A percentile compares a stretch with the other conserved stretches of the same genome.
These are phyloP conservation scores for Epizoanthus ramosus DNA, from an alignment of 92 coral and sea anemone species.

Conservation along the genomic window DNA sequence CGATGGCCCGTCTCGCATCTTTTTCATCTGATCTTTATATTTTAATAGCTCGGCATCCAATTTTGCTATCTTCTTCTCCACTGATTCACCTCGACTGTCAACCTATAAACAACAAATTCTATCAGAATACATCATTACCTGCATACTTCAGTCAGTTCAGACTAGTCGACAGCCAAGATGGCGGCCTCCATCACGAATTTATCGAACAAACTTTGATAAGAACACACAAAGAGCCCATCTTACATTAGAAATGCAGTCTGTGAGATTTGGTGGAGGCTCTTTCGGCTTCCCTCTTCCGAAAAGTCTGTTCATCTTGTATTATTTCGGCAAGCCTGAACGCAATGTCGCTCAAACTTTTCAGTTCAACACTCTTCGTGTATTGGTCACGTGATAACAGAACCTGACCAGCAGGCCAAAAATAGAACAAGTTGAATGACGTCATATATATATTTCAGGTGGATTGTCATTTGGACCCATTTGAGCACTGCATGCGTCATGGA, in stretches of 20 bases:
- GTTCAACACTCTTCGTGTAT: background rate
- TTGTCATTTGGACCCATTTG: no score
- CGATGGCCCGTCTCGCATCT: conserved; percentile 99
- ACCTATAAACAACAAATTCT: conserved; percentile 58
- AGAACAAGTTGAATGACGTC: conserved; percentile 18
- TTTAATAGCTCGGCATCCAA: conserved; percentile 92
- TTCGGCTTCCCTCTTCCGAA: conserved; percentile 95
- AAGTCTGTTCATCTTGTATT: conserved; percentile 87
- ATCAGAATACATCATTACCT: background rate
- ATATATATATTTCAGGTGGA: background rate
- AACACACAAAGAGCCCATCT: conserved; percentile 25
- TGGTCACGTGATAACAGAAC: conserved; percentile 38
- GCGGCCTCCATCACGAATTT: background rate
- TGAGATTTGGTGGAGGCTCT: conserved; percentile 96
- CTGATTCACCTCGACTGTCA: conserved; percentile 97
- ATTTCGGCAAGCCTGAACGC: background rate
- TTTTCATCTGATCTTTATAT: conserved; percentile 99
- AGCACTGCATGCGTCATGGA: no score
- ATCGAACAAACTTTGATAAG: background rate
- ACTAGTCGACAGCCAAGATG: background rate
- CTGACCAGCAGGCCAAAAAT: conserved; percentile 4
- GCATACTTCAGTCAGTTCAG: no score
- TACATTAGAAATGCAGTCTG: conserved; percentile 93
- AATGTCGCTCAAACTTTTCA: background rate
- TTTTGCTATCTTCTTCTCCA: conserved; percentile 92